phyloP scores from a whole-genome alignment of 2,888 invertebrate species.

The Hesperia comma region DNA sequence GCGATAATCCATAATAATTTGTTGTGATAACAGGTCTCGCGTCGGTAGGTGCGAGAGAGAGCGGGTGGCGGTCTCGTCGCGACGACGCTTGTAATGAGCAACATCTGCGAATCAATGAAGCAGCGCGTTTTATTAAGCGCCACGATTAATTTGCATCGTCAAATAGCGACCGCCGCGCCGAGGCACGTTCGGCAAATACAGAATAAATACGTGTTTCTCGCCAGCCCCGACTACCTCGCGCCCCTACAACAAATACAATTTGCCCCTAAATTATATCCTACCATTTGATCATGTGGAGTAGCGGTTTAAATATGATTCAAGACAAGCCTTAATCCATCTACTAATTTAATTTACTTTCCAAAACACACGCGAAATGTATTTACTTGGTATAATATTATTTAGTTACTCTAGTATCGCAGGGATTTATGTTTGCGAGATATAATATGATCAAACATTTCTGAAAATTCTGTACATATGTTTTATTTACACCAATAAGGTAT shows the following conservation, averaged over 20 bases:
- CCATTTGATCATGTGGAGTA: slow-evolving; percentile 45
- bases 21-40: slow-evolving; percentile 61
- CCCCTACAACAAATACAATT: slow-evolving; percentile 75
- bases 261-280: slow-evolving; percentile 70
- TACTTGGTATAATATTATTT: too few species aligned
- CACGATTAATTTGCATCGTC: slow-evolving; percentile 81
- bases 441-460: background rate
- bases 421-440: too few species aligned
- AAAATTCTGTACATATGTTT: too few species aligned
- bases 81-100: slow-evolving; percentile 65
- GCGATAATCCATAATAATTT: slow-evolving; percentile 62
- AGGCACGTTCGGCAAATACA: slow-evolving; percentile 81
- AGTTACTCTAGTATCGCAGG: too few species aligned
- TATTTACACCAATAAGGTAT: too few species aligned
- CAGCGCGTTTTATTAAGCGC: slow-evolving; percentile 76
- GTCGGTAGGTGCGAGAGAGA: slow-evolving; percentile 48
- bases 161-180: slow-evolving; percentile 73
- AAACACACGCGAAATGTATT: background rate
- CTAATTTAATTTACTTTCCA: background rate
- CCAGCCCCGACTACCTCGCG: slow-evolving; percentile 55
- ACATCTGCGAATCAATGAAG: slow-evolving; percentile 75
- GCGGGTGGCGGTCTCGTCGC: slow-evolving; percentile 49
- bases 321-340: background rate
- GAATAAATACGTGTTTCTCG: slow-evolving; percentile 75
- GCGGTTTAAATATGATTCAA: slow-evolving; percentile 26